Conservation (phyloP, 2,113 vertebrate species). For the Numida meleagris region DNA sequence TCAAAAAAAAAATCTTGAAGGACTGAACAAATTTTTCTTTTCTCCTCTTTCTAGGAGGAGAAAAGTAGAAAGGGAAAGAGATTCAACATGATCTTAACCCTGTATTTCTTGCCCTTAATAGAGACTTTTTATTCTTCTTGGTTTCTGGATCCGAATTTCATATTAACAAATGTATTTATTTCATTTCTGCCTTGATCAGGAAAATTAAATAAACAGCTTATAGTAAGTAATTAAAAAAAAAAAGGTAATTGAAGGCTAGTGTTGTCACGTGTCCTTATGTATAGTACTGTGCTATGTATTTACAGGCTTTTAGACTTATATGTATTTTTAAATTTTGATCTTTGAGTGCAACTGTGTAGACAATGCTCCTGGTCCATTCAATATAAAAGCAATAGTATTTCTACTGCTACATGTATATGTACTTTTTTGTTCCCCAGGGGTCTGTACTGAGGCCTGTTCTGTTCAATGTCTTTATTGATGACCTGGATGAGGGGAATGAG, state of each 20-base stretch:
- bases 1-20: background rate
- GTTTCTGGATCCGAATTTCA: background rate
- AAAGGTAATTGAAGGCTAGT: rapidly evolving
- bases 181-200: background rate
- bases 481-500: no score
- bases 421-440: no score
- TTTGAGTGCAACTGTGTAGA: background rate
- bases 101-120: background rate
- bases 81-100: background rate
- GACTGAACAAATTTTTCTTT: background rate
- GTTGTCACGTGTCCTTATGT: background rate
- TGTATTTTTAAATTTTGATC: no score
- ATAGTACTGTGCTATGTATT: background rate
- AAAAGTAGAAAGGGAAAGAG: background rate
- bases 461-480: no score
- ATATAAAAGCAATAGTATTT: background rate
- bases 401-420: background rate
- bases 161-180: background rate
- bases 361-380: background rate
- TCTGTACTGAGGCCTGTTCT: no score
- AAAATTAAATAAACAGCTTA: background rate
- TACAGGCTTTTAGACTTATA: background rate
- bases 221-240: background rate
- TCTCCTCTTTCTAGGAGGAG: no score
- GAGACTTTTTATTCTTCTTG: background rate